Evolutionary conservation across 2,797 vertebrate species (phyloP).

Genomic region (Balearica regulorum): DNA sequence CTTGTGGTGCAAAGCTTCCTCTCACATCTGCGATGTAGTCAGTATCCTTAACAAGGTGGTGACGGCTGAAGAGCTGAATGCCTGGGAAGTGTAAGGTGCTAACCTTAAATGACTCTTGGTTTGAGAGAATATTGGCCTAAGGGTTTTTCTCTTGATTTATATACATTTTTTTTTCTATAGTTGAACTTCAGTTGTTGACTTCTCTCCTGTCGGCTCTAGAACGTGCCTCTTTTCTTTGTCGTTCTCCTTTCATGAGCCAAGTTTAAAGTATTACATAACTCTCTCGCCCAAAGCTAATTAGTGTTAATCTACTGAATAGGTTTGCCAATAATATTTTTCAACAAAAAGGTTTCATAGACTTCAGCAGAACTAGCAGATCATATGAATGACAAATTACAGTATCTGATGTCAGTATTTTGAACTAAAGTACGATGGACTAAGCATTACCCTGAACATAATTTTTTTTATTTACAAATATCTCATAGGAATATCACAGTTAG

Average conservation of each 20-base stretch:
- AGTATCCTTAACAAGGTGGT: background rate
- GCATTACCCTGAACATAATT: background rate
- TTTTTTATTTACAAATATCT: background rate
- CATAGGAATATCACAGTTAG: background rate
- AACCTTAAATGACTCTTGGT: slow-evolving; percentile 17
- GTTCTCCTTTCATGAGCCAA: background rate
- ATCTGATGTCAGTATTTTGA: background rate
- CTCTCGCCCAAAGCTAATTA: background rate
- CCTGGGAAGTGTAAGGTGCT: background rate
- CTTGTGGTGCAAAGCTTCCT: background rate
- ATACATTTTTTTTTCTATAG: background rate
- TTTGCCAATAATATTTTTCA: background rate
- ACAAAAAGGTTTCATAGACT: background rate
- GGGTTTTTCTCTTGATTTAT: background rate
- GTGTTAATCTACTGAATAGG: background rate
- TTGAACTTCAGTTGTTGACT: background rate
- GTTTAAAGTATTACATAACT: background rate
- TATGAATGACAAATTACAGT: background rate
- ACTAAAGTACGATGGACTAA: background rate
- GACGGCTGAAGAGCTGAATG: background rate
- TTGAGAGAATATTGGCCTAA: background rate
- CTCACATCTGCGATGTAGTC: background rate
- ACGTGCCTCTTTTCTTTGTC: background rate
- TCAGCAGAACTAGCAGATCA: background rate
- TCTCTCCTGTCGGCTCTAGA: background rate